phyloP scores from a whole-genome alignment of 2,113 vertebrate genomes.

The Beaufortia kweichowensis region DNA sequence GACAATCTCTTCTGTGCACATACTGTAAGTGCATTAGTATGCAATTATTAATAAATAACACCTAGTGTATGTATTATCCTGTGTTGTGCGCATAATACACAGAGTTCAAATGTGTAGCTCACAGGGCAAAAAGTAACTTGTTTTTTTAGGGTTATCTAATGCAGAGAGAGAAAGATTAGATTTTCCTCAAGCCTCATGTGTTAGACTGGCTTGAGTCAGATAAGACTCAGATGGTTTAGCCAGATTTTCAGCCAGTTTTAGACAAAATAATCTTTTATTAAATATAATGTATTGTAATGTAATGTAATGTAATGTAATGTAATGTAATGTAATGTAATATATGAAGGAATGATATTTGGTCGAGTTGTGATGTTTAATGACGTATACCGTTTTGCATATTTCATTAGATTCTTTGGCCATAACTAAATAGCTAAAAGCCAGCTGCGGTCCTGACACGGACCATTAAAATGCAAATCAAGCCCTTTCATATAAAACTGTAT shows the following conservation, averaged over 20 bases:
- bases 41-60: no score
- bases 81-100: neutral
- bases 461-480: constrained; percentile 74
- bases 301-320: no score
- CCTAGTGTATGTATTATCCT: neutral
- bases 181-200: constrained; percentile 26
- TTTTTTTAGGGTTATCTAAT: constrained; percentile 16
- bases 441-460: constrained; percentile 63
- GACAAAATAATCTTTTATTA: no score
- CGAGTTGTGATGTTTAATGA: constrained; percentile 60
- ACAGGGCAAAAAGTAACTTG: neutral
- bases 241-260: no score
- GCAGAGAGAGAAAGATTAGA: constrained; percentile 6
- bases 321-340: neutral
- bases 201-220: neutral
- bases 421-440: constrained; percentile 64
- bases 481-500: constrained; percentile 64
- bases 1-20: no score
- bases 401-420: constrained; percentile 64
- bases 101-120: neutral
- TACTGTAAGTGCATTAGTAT: no score
- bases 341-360: neutral
- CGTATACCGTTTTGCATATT: constrained; percentile 66
- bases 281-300: no score
- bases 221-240: neutral